These are phyloP conservation scores for Nymphalis c-album DNA, from an alignment of 2,888 invertebrate genomes.

Conservation along the genomic window DNA sequence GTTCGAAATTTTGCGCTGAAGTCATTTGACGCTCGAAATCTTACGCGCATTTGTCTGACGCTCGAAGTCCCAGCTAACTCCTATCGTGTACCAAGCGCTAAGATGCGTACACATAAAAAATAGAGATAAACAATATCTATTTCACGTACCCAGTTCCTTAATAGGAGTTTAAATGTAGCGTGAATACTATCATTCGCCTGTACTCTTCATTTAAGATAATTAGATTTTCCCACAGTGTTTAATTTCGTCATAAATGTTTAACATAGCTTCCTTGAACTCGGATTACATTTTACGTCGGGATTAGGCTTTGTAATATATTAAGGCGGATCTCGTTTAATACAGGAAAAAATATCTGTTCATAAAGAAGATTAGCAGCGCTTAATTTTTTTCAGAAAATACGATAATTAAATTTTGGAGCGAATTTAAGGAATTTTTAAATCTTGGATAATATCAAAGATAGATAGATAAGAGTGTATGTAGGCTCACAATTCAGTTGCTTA, in stretches of 20 bases:
- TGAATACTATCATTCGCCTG: constrained; percentile 18
- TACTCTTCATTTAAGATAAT: constrained; percentile 29
- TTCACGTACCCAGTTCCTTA: constrained; percentile 13
- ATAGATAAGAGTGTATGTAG: too few species aligned
- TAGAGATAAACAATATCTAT: not conserved
- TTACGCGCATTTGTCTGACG: too few species aligned
- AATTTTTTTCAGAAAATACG: not conserved
- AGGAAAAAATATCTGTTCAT: not conserved
- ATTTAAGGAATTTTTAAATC: too few species aligned
- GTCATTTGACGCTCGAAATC: too few species aligned
- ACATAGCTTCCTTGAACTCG: constrained; percentile 28
- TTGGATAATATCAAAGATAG: too few species aligned
- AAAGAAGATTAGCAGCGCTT: not conserved
- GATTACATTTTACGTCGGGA: constrained; percentile 32
- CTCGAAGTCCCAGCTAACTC: too few species aligned
- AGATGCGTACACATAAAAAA: too few species aligned
- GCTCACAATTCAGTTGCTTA: too few species aligned
- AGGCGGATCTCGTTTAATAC: not conserved
- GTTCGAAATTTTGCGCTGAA: too few species aligned
- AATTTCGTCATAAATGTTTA: constrained; percentile 36
- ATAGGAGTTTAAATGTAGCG: constrained; percentile 22
- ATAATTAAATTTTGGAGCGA: too few species aligned
- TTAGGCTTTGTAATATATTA: constrained; percentile 18
- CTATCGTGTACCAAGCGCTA: too few species aligned
- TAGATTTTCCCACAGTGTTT: constrained; percentile 24